Conservation (phyloP, 2,888 invertebrate species). For the Sceliomorpha sp. region DNA sequence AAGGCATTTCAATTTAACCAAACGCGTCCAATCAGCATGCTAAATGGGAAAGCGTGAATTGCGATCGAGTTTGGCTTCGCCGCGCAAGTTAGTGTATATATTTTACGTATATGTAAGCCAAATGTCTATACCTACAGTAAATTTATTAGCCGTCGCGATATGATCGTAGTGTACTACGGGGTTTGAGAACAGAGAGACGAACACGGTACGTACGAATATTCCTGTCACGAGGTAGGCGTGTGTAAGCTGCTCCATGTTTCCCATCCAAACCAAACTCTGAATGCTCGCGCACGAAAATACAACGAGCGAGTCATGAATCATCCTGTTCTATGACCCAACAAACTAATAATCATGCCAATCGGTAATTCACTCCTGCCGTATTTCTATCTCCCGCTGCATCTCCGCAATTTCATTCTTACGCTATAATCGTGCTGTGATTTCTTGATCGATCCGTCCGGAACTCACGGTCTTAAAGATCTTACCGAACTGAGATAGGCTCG, state of each 20-base stretch:
- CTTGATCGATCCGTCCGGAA: too few relatives aligned
- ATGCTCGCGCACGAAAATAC: slow-evolving; percentile 72
- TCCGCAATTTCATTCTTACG: background rate
- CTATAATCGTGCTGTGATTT: too few relatives aligned
- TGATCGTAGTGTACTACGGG: slow-evolving; percentile 72
- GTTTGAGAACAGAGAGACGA: slow-evolving; percentile 65
- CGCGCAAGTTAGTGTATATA: slow-evolving; percentile 30
- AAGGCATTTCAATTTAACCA: slow-evolving; percentile 29
- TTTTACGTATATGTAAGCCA: slow-evolving; percentile 37
- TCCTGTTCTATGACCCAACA: slow-evolving; percentile 59
- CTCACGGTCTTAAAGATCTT: too few relatives aligned
- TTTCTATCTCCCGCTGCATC: slow-evolving; percentile 27
- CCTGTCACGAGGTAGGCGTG: slow-evolving; percentile 69
- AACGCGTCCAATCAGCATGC: slow-evolving; percentile 33
- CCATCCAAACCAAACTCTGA: slow-evolving; percentile 72
- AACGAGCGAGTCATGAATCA: slow-evolving; percentile 76
- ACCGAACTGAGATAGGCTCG: background rate
- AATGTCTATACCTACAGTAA: slow-evolving; percentile 48
- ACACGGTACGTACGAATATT: slow-evolving; percentile 76
- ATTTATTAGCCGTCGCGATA: slow-evolving; percentile 73
- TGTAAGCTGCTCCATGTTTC: slow-evolving; percentile 71
- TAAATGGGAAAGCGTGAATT: slow-evolving; percentile 21
- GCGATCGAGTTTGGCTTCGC: slow-evolving; percentile 12
- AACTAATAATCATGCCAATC: slow-evolving; percentile 74
- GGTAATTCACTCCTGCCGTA: slow-evolving; percentile 67